Evolutionary conservation across 2,888 invertebrate species (phyloP).

Genomic region (Aspidiotus rigidus): DNA sequence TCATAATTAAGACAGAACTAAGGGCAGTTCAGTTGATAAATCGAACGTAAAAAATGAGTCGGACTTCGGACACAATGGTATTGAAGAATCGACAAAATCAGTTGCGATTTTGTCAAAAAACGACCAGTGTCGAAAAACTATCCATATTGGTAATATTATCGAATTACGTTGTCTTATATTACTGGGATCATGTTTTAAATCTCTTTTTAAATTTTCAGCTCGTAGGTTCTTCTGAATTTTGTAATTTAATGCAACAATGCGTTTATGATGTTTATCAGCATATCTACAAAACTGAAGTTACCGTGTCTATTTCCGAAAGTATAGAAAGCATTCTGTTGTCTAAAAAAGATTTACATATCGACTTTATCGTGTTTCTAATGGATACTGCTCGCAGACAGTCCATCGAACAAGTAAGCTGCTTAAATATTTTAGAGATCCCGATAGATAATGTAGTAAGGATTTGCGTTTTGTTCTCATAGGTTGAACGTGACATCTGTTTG

Average conservation of each 20-base stretch:
- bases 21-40: too few species aligned
- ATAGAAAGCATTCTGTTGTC: constrained; percentile 21
- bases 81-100: neutral
- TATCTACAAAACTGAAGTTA: constrained; percentile 1
- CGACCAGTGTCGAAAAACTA: neutral
- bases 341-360: constrained; percentile 3
- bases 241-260: constrained; percentile 11
- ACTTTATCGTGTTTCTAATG: constrained; percentile 28
- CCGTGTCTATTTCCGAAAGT: constrained; percentile 13
- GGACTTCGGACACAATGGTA: neutral
- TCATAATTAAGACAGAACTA: too few species aligned
- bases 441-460: neutral
- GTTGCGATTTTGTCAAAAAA: neutral
- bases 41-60: too few species aligned
- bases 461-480: constrained; percentile 13
- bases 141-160: neutral
- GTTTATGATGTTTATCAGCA: neutral
- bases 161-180: neutral
- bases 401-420: constrained; percentile 18
- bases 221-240: constrained; percentile 19
- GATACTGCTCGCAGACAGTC: constrained; percentile 20
- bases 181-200: too few species aligned
- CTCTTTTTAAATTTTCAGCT: constrained; percentile 6
- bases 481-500: constrained; percentile 21
- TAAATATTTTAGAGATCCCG: neutral